Conservation (phyloP, 2,113 vertebrate species). For the Leptobrachium leishanense region DNA sequence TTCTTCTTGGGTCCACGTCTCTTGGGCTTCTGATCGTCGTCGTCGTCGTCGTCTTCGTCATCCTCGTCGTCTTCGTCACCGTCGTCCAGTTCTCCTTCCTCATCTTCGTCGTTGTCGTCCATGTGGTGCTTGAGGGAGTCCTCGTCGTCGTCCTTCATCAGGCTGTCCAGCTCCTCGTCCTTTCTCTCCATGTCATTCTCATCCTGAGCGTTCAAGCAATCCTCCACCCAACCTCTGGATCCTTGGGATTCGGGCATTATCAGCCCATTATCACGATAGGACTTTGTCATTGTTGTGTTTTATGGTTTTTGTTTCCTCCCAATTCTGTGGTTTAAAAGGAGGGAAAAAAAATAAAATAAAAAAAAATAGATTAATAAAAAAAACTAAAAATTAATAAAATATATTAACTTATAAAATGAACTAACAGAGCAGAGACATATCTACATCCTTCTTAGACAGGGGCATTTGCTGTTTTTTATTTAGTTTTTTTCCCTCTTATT, state of each 20-base stretch:
- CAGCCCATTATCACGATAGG: slow-evolving; percentile 82
- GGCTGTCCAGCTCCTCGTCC: slow-evolving; percentile 60
- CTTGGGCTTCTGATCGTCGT: slow-evolving; percentile 92
- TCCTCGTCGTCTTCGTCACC: slow-evolving; percentile 80
- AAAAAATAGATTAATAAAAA: too few species aligned
- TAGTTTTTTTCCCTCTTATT: too few species aligned
- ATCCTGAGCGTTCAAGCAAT: slow-evolving; percentile 77
- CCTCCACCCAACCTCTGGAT: slow-evolving; percentile 74
- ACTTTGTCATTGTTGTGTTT: slow-evolving; percentile 82
- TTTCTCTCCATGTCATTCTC: slow-evolving; percentile 76
- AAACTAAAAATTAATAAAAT: too few species aligned
- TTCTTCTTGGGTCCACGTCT: slow-evolving; percentile 96
- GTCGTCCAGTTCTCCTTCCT: slow-evolving; percentile 70
- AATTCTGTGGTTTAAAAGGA: slow-evolving; percentile 45
- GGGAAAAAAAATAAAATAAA: slow-evolving; percentile 3
- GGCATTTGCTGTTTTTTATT: too few species aligned
- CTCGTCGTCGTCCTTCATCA: slow-evolving; percentile 60
- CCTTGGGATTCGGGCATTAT: slow-evolving; percentile 77
- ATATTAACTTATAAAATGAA: too few species aligned
- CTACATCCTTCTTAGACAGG: too few species aligned
- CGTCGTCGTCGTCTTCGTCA: slow-evolving; percentile 87
- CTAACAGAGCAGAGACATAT: too few species aligned
- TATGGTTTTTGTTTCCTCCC: slow-evolving; percentile 33
- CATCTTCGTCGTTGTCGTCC: slow-evolving; percentile 54
- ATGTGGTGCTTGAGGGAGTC: slow-evolving; percentile 54